These are phyloP conservation scores for Solenodon paradoxus DNA, from an alignment of 2,113 vertebrate genomes.

Conservation along the genomic window DNA sequence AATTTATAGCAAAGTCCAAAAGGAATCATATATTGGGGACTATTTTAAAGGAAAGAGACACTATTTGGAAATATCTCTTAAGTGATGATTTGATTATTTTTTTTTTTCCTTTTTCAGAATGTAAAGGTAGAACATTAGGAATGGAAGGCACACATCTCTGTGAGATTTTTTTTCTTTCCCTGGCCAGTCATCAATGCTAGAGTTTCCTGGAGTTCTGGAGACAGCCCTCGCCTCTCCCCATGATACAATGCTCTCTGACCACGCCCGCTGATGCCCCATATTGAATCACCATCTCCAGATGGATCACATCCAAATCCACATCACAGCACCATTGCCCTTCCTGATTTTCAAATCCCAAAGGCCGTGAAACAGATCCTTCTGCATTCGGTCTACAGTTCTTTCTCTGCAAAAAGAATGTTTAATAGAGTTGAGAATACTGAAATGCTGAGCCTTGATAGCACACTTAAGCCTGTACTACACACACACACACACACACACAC, in stretches of 20 bases:
- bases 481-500: too few relatives aligned
- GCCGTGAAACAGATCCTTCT: not conserved
- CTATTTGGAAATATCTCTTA: not conserved
- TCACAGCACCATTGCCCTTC: too few relatives aligned
- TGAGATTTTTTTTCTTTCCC: not conserved
- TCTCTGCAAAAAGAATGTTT: not conserved
- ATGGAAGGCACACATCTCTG: fast-evolving
- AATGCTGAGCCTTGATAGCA: not conserved
- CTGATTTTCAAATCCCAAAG: not conserved
- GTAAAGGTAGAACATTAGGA: not conserved
- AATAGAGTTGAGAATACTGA: not conserved
- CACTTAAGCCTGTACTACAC: not conserved
- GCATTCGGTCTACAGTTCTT: not conserved
- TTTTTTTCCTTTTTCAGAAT: not conserved
- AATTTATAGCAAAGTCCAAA: not conserved
- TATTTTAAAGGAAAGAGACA: not conserved
- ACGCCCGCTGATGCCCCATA: not conserved
- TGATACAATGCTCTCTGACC: not conserved
- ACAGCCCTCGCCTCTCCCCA: not conserved
- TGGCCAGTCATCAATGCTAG: not conserved
- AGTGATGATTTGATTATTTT: not conserved
- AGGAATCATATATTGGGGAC: not conserved
- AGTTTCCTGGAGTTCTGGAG: not conserved
- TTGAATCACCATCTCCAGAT: not conserved
- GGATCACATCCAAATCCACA: not conserved